These are phyloP conservation scores for Schlechtendalia chinensis DNA, from an alignment of 1,140 invertebrate genomes.

Conservation along the genomic window DNA sequence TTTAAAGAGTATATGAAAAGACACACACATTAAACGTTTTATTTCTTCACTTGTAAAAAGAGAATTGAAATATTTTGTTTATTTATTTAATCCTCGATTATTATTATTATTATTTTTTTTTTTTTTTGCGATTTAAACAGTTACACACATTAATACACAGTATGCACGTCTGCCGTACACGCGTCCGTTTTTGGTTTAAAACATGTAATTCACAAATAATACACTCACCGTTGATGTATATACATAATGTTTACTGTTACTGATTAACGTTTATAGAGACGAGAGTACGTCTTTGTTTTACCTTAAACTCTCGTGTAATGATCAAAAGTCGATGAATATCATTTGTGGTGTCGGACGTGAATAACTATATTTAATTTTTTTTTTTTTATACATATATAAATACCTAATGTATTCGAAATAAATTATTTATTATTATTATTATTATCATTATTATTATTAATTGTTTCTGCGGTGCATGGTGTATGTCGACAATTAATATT, in stretches of 20 bases:
- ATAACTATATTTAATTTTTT: neutral
- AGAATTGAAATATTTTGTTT: conserved; percentile 15
- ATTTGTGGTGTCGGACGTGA: conserved; percentile 25
- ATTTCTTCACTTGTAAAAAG: conserved; percentile 48
- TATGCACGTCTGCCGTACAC: conserved; percentile 37
- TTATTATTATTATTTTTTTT: conserved; percentile 26
- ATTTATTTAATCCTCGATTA: conserved; percentile 33
- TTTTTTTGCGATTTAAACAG: too few relatives aligned
- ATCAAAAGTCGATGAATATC: neutral
- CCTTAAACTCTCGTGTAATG: neutral
- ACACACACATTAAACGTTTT: conserved; percentile 47
- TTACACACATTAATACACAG: neutral
- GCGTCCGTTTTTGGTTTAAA: conserved; percentile 20
- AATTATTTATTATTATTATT: conserved; percentile 14
- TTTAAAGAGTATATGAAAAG: conserved; percentile 44
- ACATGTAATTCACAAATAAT: neutral
- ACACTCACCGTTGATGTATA: conserved; percentile 20
- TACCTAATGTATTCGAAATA: conserved; percentile 15
- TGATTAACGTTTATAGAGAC: neutral
- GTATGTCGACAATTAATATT: neutral
- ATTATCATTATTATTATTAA: too few relatives aligned
- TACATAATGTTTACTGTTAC: conserved; percentile 31
- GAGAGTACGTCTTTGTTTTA: neutral
- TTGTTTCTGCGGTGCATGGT: conserved; percentile 19
- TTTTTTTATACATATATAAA: neutral